These are phyloP conservation scores for Procambarus virginalis DNA, from an alignment of 1,140 invertebrate species.

Conservation along the genomic window DNA sequence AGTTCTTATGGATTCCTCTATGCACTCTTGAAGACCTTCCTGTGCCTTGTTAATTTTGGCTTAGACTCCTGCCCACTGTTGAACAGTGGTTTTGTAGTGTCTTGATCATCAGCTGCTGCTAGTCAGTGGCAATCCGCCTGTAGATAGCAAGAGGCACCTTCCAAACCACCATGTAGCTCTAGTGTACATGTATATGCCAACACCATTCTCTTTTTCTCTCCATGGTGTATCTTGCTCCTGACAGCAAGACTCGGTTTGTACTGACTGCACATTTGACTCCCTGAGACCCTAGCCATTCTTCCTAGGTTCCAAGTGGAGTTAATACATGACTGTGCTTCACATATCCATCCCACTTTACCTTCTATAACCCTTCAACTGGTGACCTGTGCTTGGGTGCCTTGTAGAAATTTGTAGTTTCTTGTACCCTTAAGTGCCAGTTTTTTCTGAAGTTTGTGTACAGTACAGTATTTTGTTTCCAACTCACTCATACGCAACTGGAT, in stretches of 20 bases:
- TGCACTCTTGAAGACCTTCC: conserved; percentile 31
- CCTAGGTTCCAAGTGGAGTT: conserved; percentile 51
- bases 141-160: conserved; percentile 53
- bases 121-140: conserved; percentile 56
- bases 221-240: conserved; percentile 39
- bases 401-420: neutral
- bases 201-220: conserved; percentile 13
- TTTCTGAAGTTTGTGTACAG: neutral
- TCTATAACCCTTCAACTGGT: conserved; percentile 6
- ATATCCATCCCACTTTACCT: conserved; percentile 19
- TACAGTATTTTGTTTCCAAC: neutral
- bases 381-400: conserved; percentile 40
- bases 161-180: conserved; percentile 28
- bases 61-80: conserved; percentile 51
- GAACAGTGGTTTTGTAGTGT: conserved; percentile 57
- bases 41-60: conserved; percentile 59
- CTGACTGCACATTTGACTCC: conserved; percentile 10
- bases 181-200: neutral
- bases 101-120: conserved; percentile 42
- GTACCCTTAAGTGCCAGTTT: neutral
- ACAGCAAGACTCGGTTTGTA: conserved; percentile 14
- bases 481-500: neutral
- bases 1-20: conserved; percentile 31
- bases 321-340: conserved; percentile 7
- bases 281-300: conserved; percentile 21